Evolutionary conservation across 2,888 invertebrate genomes (phyloP).

Genomic region (Acheta domesticus): DNA sequence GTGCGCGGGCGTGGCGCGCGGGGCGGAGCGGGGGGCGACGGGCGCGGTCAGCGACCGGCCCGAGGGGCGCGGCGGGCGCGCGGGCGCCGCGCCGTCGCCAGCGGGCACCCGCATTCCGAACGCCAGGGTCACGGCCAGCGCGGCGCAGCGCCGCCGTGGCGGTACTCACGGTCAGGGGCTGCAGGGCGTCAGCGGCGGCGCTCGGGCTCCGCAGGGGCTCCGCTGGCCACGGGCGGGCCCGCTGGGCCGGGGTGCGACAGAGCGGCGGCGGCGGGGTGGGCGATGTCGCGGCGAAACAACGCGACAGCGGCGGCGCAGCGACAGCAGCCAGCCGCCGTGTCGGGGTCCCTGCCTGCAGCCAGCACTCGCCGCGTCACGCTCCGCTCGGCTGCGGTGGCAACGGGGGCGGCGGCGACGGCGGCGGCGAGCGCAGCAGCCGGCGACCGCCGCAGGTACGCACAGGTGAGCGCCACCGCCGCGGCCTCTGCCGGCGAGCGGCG

Average conservation of each 20-base stretch:
- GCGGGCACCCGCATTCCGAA: background rate
- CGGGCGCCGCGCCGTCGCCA: background rate
- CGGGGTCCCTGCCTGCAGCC: background rate
- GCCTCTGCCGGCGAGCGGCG: background rate
- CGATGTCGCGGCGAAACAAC: background rate
- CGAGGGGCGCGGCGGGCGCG: background rate
- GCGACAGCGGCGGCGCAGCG: background rate
- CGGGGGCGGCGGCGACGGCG: background rate
- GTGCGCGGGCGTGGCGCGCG: background rate
- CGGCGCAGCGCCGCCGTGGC: background rate
- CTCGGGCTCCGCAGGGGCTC: background rate
- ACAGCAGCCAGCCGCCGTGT: background rate
- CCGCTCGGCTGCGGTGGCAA: conserved; percentile 3
- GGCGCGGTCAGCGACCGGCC: background rate
- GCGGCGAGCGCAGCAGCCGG: background rate
- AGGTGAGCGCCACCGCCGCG: background rate
- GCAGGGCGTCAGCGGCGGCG: background rate
- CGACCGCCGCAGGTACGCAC: background rate
- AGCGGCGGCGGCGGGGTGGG: too few species aligned
- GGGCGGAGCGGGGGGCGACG: background rate
- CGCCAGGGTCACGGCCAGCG: conserved; percentile 18
- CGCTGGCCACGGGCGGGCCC: background rate
- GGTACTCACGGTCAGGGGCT: background rate
- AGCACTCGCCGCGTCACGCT: conserved; percentile 18
- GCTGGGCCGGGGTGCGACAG: background rate